A percentile compares a stretch with the other conserved stretches of the same genome.
phyloP scores from a whole-genome alignment of 1,140 invertebrate species.

The Drosophila asahinai region DNA sequence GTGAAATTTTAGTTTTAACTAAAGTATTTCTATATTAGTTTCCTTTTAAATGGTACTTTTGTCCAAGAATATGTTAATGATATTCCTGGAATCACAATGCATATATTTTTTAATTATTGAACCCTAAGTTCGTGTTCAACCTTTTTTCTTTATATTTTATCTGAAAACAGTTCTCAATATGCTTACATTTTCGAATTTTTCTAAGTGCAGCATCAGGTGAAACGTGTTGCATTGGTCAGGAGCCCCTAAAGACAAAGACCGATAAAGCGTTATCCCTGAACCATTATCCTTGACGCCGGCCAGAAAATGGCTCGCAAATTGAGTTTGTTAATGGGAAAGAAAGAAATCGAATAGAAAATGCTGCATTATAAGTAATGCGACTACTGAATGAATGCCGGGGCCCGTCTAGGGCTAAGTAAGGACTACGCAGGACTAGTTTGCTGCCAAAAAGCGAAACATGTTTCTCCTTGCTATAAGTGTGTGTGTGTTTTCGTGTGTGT shows the following conservation, averaged over 20 bases:
- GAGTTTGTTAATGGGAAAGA: slow-evolving; percentile 72
- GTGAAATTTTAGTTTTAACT: neutral
- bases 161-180: neutral
- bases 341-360: slow-evolving; percentile 54
- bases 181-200: neutral
- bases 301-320: slow-evolving; percentile 67
- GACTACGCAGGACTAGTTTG: slow-evolving; percentile 48
- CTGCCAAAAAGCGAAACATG: slow-evolving; percentile 66
- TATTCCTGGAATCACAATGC: neutral
- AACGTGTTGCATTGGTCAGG: slow-evolving; percentile 72
- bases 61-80: neutral
- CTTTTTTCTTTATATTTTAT: no score
- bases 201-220: slow-evolving; percentile 27
- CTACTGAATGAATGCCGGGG: neutral
- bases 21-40: neutral
- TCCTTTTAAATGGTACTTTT: neutral
- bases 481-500: slow-evolving; percentile 7
- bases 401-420: neutral
- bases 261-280: slow-evolving; percentile 62
- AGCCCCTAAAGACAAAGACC: slow-evolving; percentile 55
- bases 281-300: slow-evolving; percentile 63
- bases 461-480: slow-evolving; percentile 7
- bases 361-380: slow-evolving; percentile 53
- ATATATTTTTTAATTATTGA: no score
- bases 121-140: no score